These are phyloP conservation scores for Lagenorhynchus albirostris DNA, from an alignment of 2,113 vertebrate genomes.

Conservation along the genomic window DNA sequence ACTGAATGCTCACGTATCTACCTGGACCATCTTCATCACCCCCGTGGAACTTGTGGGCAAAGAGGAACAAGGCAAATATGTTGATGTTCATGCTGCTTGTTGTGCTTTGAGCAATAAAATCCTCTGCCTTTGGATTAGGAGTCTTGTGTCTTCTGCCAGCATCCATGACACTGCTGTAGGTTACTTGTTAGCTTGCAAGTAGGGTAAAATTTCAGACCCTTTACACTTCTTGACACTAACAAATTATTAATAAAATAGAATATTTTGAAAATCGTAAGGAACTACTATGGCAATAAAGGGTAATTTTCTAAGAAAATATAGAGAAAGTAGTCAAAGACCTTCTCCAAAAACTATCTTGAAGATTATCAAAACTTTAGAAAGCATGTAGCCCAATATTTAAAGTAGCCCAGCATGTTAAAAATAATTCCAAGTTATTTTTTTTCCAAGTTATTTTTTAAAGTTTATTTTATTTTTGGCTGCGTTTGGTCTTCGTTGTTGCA, in stretches of 20 bases:
- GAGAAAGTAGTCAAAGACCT: not conserved
- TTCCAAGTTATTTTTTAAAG: not conserved
- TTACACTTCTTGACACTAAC: not conserved
- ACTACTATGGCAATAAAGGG: not conserved
- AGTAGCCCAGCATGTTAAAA: not conserved
- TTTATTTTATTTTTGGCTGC: too few species aligned
- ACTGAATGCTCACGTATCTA: not conserved
- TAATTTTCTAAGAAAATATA: not conserved
- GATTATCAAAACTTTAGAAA: not conserved
- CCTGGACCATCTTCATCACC: not conserved
- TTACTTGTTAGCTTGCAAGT: too few species aligned
- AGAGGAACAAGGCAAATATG: not conserved
- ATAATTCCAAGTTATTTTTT: not conserved
- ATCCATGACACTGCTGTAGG: too few species aligned
- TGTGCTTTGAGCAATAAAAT: too few species aligned
- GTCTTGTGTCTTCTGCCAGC: too few species aligned
- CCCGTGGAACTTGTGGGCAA: not conserved
- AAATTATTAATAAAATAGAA: not conserved
- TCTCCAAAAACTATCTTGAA: not conserved
- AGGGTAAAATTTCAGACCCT: not conserved
- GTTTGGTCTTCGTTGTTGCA: too few species aligned
- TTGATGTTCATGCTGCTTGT: too few species aligned
- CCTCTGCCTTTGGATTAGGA: too few species aligned
- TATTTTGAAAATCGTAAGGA: not conserved
- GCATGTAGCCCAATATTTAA: not conserved